These are phyloP conservation scores for Myopa tessellatipennis DNA, from an alignment of 2,888 invertebrate species.

Conservation along the genomic window DNA sequence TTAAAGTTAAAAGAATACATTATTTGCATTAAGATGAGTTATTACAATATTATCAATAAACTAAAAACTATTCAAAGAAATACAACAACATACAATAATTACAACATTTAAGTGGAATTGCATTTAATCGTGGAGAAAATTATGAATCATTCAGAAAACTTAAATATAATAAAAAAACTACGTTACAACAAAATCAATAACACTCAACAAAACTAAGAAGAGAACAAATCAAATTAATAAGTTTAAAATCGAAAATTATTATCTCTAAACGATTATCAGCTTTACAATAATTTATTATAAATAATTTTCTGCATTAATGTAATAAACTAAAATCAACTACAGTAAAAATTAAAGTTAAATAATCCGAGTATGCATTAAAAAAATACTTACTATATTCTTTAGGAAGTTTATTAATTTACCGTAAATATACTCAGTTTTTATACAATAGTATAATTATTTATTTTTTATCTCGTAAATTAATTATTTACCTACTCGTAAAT, in stretches of 20 bases:
- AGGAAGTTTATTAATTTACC: too few relatives aligned
- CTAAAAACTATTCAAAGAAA: neutral
- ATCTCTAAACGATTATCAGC: neutral
- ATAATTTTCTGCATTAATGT: constrained; percentile 36
- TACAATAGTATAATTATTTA: too few relatives aligned
- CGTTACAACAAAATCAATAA: too few relatives aligned
- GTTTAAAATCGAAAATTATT: neutral
- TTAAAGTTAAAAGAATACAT: constrained; percentile 20
- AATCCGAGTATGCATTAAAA: too few relatives aligned
- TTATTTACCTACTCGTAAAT: neutral
- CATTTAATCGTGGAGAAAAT: constrained; percentile 34
- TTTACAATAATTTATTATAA: constrained; percentile 6
- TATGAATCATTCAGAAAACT: constrained; percentile 19
- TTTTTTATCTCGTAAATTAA: neutral
- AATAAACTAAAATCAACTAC: constrained; percentile 43
- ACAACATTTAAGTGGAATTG: constrained; percentile 52
- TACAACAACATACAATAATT: constrained; percentile 24
- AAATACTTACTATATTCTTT: too few relatives aligned
- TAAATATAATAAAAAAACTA: neutral
- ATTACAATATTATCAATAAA: constrained; percentile 6
- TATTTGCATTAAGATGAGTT: neutral
- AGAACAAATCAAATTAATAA: neutral
- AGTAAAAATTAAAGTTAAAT: neutral
- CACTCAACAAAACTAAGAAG: too few relatives aligned
- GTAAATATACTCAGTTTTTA: too few relatives aligned